Percentiles rank a stretch among this genome's conserved stretches.
Evolutionary conservation across 2,113 vertebrate species (phyloP).

Genomic region (Misgurnus mizolepis): DNA sequence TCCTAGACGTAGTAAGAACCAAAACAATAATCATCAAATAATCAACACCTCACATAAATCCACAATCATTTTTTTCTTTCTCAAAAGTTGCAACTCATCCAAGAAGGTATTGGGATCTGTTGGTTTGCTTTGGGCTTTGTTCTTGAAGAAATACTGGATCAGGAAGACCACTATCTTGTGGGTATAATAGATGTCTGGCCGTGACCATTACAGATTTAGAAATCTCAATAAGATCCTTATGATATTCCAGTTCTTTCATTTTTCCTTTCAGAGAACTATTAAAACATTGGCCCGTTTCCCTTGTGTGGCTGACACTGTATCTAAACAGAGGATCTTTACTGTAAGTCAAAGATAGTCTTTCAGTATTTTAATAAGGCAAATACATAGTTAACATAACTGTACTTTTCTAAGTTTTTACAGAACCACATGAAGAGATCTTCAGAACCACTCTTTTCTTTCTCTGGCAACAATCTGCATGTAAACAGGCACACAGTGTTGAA

Average conservation of each 20-base stretch:
- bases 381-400: too few species aligned
- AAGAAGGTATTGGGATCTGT: not conserved
- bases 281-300: not conserved
- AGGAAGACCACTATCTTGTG: not conserved
- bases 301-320: not conserved
- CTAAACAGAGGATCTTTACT: not conserved
- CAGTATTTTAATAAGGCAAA: too few species aligned
- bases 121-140: not conserved
- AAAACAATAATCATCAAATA: not conserved
- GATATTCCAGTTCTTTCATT: slow-evolving; percentile 20
- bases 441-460: fast-evolving
- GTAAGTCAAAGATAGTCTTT: slow-evolving; percentile 1
- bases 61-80: not conserved
- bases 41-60: not conserved
- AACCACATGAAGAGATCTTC: too few species aligned
- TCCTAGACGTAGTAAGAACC: slow-evolving; percentile 47
- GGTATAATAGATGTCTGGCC: not conserved
- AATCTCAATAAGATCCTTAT: not conserved
- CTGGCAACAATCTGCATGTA: not conserved
- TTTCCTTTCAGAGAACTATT: slow-evolving; percentile 18
- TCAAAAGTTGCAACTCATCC: not conserved
- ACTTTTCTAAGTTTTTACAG: too few species aligned
- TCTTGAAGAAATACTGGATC: not conserved
- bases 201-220: not conserved
- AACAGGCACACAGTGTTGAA: slow-evolving; percentile 30